Conservation (phyloP, 2,797 vertebrate species). For the Capromys pilorides region DNA sequence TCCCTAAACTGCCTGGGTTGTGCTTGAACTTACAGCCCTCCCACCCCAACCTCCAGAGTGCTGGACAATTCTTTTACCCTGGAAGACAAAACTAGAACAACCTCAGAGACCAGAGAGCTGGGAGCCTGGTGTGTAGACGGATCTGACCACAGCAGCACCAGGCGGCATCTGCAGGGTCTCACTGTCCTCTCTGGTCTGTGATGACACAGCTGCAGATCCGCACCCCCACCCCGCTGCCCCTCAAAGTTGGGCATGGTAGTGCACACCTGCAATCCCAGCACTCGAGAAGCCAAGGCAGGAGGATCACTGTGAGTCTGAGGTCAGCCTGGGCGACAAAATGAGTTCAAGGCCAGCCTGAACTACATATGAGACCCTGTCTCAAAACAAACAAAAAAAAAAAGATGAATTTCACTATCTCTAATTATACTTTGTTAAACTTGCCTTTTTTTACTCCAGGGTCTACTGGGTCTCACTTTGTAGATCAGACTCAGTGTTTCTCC, state of each 20-base stretch:
- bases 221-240: neutral
- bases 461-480: too few relatives aligned
- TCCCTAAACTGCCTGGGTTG: neutral
- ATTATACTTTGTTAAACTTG: neutral
- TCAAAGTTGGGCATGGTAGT: neutral
- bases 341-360: neutral
- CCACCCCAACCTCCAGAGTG: neutral
- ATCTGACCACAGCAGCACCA: neutral
- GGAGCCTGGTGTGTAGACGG: neutral
- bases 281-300: neutral
- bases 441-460: too few relatives aligned
- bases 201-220: neutral
- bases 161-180: neutral
- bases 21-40: neutral
- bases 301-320: neutral
- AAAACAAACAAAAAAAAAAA: neutral
- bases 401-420: neutral
- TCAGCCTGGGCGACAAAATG: too few relatives aligned
- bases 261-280: neutral
- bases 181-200: neutral
- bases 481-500: too few relatives aligned
- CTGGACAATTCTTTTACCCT: neutral
- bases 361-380: neutral
- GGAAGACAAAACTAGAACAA: neutral
- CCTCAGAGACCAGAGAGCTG: neutral